Evolutionary conservation across 2,113 vertebrate genomes (phyloP), one percentile per base, ranked within the genome.

Genomic region (Osmerus mordax): DNA sequence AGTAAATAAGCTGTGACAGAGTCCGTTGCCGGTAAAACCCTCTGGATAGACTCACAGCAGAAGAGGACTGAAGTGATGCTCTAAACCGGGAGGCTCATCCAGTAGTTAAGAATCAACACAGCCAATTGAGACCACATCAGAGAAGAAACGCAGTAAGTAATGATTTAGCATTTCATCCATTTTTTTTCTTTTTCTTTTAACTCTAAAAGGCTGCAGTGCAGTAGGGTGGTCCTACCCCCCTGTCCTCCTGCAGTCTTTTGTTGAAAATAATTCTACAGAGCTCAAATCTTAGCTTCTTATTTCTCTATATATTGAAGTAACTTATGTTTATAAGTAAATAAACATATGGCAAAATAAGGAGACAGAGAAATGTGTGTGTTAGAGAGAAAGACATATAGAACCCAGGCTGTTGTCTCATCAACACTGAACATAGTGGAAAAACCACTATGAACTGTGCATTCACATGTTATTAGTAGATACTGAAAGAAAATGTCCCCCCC

Each of bases 131-230:
- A 25, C 25, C 62, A 32, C 62, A 36, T 28, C 15, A 7, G 32
- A 32, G 15, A 16, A 64, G 61, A n/a, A 36, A n/a, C 14, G 6
- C 62, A 28, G 62, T 64, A 64, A 64, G 62, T 64, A 64, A 9
- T 64, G 62, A 64, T 64, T 36, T 64, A 64, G 62, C 62, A 36
- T 64, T 64, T 64, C 16, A 32, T 18, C 62, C 36, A 64, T 18
- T 7, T 4, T 28, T 4, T 4, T 36, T 28, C 15, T 32, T 18
- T n/a, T 19, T 12, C 9, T 6, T n/a, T 18, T 8, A 32, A 64
- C 18, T 28, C 15, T 29, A 36, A 64, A 64, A 29, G 25, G 28
- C 25, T 29, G 41, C 41, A 47, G 41, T 64, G 62, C 62, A 41
- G 62, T 64, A 64, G 60, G 25, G 14, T 15, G 41, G 41, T 47